These are phyloP conservation scores for Chrysolina haemoptera DNA, from an alignment of 2,888 invertebrate species.

Conservation along the genomic window DNA sequence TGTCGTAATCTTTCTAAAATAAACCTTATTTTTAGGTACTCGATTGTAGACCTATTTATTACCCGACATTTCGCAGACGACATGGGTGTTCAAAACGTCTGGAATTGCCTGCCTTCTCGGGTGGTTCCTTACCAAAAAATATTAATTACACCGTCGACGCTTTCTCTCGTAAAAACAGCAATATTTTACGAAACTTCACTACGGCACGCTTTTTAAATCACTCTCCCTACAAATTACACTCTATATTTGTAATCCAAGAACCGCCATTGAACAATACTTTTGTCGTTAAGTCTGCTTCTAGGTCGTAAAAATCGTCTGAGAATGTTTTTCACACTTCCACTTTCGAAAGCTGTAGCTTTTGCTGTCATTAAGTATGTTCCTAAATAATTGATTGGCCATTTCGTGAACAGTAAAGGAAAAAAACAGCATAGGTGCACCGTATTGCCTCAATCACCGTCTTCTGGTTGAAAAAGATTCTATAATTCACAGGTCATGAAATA, in stretches of 20 bases:
- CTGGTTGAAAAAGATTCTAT: too few relatives aligned
- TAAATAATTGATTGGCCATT: too few relatives aligned
- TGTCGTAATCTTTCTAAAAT: slow-evolving; percentile 3
- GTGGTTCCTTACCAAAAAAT: slow-evolving; percentile 30
- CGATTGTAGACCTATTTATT: background rate
- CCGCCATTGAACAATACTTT: slow-evolving; percentile 51
- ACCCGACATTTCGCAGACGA: slow-evolving; percentile 5
- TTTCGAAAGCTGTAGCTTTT: slow-evolving; percentile 32
- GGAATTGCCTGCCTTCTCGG: background rate
- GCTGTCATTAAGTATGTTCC: too few relatives aligned
- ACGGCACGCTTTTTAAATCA: slow-evolving; percentile 36
- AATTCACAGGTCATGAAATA: too few relatives aligned
- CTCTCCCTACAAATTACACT: slow-evolving; percentile 33
- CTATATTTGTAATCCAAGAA: slow-evolving; percentile 39
- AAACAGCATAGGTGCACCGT: too few relatives aligned
- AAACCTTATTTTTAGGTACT: slow-evolving; percentile 10
- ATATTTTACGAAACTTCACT: slow-evolving; percentile 34
- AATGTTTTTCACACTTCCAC: slow-evolving; percentile 41
- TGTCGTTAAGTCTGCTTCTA: slow-evolving; percentile 49
- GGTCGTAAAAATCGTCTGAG: slow-evolving; percentile 49
- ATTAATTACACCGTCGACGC: slow-evolving; percentile 43
- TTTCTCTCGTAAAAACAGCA: slow-evolving; percentile 44
- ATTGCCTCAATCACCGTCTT: too few relatives aligned
- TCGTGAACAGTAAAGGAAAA: too few relatives aligned
- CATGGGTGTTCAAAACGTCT: slow-evolving; percentile 12